Percentiles rank a stretch among this genome's conserved stretches.
These are phyloP conservation scores for Zophobas morio DNA, from an alignment of 1,140 invertebrate species.

Conservation along the genomic window DNA sequence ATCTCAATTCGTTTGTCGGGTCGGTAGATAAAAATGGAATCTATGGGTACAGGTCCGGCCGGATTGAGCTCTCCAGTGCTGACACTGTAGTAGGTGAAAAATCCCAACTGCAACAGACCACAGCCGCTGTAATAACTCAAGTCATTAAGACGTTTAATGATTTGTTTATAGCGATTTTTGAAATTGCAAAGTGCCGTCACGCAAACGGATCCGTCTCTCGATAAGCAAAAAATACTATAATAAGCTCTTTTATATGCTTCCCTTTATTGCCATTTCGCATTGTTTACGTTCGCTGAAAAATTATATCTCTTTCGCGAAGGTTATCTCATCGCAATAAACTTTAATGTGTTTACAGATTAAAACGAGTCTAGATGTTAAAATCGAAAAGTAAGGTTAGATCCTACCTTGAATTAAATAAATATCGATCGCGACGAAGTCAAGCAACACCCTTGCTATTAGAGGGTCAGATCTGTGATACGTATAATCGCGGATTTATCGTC, in stretches of 20 bases:
- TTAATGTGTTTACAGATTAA: conserved; percentile 17
- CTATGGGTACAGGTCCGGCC: conserved; percentile 91
- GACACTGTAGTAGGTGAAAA: conserved; percentile 93
- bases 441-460: too few species aligned
- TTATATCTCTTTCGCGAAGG: not conserved
- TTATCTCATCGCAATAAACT: not conserved
- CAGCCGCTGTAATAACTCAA: not conserved
- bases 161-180: conserved; percentile 8
- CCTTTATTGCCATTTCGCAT: conserved; percentile 2
- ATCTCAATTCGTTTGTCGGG: conserved; percentile 92
- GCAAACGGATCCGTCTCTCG: not conserved
- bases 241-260: conserved; percentile 6
- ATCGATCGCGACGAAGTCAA: too few species aligned
- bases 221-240: conserved; percentile 7
- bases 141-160: conserved; percentile 14
- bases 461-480: too few species aligned
- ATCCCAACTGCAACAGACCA: conserved; percentile 83
- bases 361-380: not conserved
- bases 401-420: too few species aligned
- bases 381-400: not conserved
- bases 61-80: conserved; percentile 86
- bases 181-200: not conserved
- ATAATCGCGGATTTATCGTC: too few species aligned
- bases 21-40: conserved; percentile 94
- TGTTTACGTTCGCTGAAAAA: not conserved